Conservation (phyloP, 2,797 vertebrate species). For the Silurus lanzhouensis region DNA sequence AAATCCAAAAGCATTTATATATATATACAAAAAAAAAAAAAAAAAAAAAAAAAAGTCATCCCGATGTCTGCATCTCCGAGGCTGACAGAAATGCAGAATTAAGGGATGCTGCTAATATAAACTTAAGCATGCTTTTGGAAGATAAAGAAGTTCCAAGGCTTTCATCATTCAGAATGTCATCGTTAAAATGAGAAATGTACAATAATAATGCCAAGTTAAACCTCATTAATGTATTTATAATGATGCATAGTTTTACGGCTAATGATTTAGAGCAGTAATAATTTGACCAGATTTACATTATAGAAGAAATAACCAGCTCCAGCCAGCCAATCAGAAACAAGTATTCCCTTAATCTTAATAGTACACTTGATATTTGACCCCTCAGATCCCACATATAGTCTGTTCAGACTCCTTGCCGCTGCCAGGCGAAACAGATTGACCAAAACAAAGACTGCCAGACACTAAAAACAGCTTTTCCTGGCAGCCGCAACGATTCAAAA, state of each 20-base stretch:
- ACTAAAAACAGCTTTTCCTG: too few species aligned
- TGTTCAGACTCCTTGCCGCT: too few species aligned
- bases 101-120: not conserved
- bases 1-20: not conserved
- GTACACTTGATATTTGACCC: not conserved
- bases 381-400: too few species aligned
- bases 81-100: not conserved
- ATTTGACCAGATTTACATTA: not conserved
- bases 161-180: not conserved
- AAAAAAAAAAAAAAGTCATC: not conserved
- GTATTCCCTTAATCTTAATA: not conserved
- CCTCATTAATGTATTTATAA: slow-evolving; percentile 7
- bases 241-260: not conserved
- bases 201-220: not conserved
- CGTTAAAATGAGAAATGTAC: not conserved
- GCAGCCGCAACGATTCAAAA: too few species aligned
- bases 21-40: not conserved
- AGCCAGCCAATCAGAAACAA: not conserved
- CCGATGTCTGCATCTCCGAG: not conserved
- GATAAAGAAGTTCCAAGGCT: not conserved
- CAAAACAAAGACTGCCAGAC: too few species aligned
- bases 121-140: not conserved
- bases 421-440: too few species aligned
- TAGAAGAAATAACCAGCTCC: not conserved
- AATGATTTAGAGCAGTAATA: not conserved